Conservation (phyloP, 2,888 invertebrate species). For the Cheiracanthium punctorium region DNA sequence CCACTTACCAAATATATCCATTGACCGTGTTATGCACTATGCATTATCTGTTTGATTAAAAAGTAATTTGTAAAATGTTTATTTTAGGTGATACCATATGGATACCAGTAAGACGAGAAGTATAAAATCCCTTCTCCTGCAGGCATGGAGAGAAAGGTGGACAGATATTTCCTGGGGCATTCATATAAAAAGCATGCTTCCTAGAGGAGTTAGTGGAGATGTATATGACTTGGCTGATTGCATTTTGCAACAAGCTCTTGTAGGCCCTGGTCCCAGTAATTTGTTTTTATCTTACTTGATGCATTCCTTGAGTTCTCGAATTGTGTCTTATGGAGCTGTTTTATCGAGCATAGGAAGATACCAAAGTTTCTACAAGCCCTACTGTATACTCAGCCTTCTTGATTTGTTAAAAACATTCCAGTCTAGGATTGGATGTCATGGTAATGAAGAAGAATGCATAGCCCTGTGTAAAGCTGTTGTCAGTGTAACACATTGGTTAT, state of each 20-base stretch:
- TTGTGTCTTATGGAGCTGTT: slow-evolving; percentile 93
- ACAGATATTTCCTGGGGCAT: slow-evolving; percentile 97
- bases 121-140: slow-evolving; percentile 81
- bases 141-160: slow-evolving; percentile 97
- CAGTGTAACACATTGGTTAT: slow-evolving; percentile 75
- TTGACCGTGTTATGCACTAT: no score
- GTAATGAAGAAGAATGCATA: slow-evolving; percentile 89
- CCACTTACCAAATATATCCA: no score
- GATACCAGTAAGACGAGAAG: slow-evolving; percentile 73
- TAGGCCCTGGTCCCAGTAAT: slow-evolving; percentile 93
- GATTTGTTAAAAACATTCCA: slow-evolving; percentile 84
- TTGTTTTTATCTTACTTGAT: slow-evolving; percentile 93
- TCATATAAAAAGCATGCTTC: slow-evolving; percentile 88
- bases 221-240: slow-evolving; percentile 85
- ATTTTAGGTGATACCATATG: slow-evolving; percentile 48
- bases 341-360: slow-evolving; percentile 88
- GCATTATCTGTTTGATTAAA: no score
- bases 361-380: slow-evolving; percentile 89
- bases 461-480: slow-evolving; percentile 86
- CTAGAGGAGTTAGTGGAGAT: slow-evolving; percentile 74
- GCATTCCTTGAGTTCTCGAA: slow-evolving; percentile 92
- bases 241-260: slow-evolving; percentile 93
- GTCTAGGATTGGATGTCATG: slow-evolving; percentile 74
- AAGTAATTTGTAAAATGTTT: no score
- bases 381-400: slow-evolving; percentile 89